A percentile compares a stretch with the other conserved stretches of the same genome.
Evolutionary conservation across 2,797 vertebrate species (phyloP).

Genomic region (Cyprinella venusta): DNA sequence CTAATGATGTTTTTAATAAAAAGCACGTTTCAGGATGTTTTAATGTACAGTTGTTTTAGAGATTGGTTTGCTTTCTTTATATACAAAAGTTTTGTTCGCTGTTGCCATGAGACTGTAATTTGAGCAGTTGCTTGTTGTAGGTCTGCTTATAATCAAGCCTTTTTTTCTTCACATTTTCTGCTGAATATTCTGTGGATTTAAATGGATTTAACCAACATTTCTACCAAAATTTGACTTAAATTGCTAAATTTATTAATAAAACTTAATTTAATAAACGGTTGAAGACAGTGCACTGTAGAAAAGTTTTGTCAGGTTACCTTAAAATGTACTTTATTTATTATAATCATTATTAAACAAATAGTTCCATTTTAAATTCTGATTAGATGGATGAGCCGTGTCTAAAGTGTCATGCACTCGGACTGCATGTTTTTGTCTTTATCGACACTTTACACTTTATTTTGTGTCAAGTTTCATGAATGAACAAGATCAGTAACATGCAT

Average conservation of each 20-base stretch:
- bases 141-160: conserved; percentile 15
- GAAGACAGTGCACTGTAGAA: not conserved
- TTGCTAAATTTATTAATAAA: too few relatives aligned
- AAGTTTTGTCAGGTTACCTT: not conserved
- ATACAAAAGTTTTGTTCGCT: not conserved
- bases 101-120: conserved; percentile 18
- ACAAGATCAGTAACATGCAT: too few relatives aligned
- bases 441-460: too few relatives aligned
- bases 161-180: not conserved
- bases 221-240: not conserved
- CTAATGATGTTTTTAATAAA: conserved; percentile 35
- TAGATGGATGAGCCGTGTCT: not conserved
- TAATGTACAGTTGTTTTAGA: not conserved
- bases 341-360: too few relatives aligned
- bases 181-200: not conserved
- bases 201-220: not conserved
- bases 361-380: not conserved
- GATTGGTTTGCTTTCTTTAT: conserved; percentile 7
- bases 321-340: not conserved
- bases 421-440: not conserved
- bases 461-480: too few relatives aligned
- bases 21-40: not conserved
- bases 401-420: not conserved
- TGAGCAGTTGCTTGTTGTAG: not conserved
- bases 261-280: not conserved